Evolutionary conservation across 2,113 vertebrate species (phyloP).

Genomic region (Thalassoma bifasciatum): DNA sequence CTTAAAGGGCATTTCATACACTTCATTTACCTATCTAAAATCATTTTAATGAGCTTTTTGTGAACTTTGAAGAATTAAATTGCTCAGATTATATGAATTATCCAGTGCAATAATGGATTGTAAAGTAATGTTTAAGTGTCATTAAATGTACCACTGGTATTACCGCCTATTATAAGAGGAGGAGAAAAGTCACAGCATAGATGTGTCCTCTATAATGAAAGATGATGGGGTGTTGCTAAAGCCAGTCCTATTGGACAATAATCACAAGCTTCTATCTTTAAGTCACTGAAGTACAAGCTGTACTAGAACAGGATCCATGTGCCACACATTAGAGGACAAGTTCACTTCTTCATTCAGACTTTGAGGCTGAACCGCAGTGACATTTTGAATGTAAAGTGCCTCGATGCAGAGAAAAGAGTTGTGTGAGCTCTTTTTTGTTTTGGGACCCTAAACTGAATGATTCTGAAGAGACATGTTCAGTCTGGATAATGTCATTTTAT

Average conservation of each 20-base stretch:
- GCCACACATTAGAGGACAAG: not conserved
- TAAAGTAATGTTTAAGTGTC: not conserved
- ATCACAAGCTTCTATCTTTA: not conserved
- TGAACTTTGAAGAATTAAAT: not conserved
- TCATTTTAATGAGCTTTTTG: not conserved
- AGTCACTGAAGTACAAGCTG: not conserved
- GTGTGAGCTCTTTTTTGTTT: not conserved
- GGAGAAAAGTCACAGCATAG: no score
- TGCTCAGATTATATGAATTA: not conserved
- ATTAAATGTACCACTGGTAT: not conserved
- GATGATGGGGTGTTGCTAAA: not conserved
- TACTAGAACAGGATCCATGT: not conserved
- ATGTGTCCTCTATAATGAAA: no score
- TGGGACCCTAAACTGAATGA: no score
- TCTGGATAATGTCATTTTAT: no score
- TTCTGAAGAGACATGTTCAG: no score
- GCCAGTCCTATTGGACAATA: not conserved
- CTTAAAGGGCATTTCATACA: not conserved
- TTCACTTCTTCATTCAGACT: not conserved
- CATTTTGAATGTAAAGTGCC: not conserved
- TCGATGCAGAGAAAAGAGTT: not conserved
- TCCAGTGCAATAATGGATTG: no score
- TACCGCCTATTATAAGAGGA: no score
- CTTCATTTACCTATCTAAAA: not conserved
- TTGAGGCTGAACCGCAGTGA: not conserved